These are phyloP conservation scores for Rhabdomys pumilio DNA, from an alignment of 2,797 vertebrate genomes.

Conservation along the genomic window DNA sequence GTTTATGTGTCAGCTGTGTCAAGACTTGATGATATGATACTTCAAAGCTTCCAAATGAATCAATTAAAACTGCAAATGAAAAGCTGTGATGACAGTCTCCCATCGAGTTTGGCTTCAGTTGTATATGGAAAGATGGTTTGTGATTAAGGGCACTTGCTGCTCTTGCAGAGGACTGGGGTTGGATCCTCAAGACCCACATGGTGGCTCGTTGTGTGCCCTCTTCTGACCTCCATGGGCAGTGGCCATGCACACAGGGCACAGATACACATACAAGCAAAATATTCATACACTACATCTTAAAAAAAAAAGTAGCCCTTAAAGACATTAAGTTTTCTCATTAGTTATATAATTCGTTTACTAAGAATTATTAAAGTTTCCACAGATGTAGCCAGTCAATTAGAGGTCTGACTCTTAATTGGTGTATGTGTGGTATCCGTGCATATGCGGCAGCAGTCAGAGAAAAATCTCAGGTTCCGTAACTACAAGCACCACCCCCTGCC, in stretches of 20 bases:
- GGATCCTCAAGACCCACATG: no score
- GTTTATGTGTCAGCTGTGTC: slow-evolving; percentile 32
- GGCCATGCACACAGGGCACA: background rate
- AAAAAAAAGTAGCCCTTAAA: background rate
- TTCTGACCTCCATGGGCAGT: background rate
- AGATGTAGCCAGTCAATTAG: slow-evolving; percentile 8
- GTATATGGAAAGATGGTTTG: background rate
- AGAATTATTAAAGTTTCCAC: slow-evolving; percentile 45
- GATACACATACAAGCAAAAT: background rate
- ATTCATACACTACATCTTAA: background rate
- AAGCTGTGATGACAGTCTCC: slow-evolving; percentile 14
- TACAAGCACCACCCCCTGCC: background rate
- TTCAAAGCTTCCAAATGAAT: slow-evolving; percentile 4
- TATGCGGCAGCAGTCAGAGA: background rate
- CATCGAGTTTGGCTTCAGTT: background rate
- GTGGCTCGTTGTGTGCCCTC: background rate
- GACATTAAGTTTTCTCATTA: slow-evolving; percentile 43
- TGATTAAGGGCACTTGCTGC: background rate
- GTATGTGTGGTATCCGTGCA: background rate
- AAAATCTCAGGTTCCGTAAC: background rate
- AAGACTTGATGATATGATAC: slow-evolving; percentile 23
- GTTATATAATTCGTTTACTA: slow-evolving; percentile 13
- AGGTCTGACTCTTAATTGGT: background rate
- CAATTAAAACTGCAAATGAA: slow-evolving; percentile 6
- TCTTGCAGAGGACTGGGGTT: background rate